A percentile compares a stretch with the other conserved stretches of the same genome.
phyloP scores from a whole-genome alignment of 2,113 vertebrate species.

The Hiodon alosoides region DNA sequence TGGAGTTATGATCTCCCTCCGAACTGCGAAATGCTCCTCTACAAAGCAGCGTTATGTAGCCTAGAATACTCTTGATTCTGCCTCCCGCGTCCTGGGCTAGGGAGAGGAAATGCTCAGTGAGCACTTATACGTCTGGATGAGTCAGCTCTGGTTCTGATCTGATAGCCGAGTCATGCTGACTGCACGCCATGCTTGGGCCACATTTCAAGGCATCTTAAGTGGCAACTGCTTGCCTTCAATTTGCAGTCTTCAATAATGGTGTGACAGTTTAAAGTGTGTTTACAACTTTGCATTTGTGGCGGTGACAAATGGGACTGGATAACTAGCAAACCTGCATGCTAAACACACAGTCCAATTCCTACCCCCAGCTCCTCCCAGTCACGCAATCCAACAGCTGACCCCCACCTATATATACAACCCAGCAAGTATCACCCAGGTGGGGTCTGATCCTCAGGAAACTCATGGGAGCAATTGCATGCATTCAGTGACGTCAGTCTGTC shows the following conservation, averaged over 20 bases:
- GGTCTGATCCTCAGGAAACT: too few relatives aligned
- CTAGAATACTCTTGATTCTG: not conserved
- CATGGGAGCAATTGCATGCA: too few relatives aligned
- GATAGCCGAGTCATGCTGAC: slow-evolving; percentile 17
- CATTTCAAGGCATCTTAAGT: not conserved
- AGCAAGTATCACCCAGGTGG: too few relatives aligned
- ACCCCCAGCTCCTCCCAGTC: too few relatives aligned
- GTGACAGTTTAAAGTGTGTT: not conserved
- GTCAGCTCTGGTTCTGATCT: not conserved
- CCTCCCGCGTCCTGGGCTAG: not conserved
- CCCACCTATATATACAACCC: too few relatives aligned
- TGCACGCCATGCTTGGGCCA: not conserved
- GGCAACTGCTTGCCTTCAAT: not conserved
- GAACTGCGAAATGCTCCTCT: not conserved
- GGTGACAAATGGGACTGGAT: not conserved
- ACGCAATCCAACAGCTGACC: too few relatives aligned
- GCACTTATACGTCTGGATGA: not conserved
- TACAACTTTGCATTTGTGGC: not conserved
- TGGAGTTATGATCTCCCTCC: not conserved
- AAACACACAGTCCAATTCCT: not conserved
- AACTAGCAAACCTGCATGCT: not conserved
- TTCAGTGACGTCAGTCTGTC: too few relatives aligned
- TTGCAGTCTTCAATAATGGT: too few relatives aligned
- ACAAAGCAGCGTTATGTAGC: not conserved
- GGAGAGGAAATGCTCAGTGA: slow-evolving; percentile 5